Percentiles rank a stretch among this genome's conserved stretches.
phyloP scores from a whole-genome alignment of 2,113 vertebrate species.

The Oncorhynchus gorbuscha region DNA sequence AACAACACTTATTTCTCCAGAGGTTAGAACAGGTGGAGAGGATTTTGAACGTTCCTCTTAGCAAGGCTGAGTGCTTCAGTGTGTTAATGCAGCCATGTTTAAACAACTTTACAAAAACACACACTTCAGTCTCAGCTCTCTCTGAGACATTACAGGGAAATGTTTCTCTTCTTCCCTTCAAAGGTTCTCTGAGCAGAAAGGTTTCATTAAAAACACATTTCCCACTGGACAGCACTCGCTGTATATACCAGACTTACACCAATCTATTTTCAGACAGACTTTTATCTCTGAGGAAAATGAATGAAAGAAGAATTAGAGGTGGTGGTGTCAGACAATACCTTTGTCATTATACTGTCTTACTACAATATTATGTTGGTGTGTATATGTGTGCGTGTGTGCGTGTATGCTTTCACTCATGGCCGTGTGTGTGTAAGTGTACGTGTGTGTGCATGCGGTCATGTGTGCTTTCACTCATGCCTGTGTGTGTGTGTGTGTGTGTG shows the following conservation, averaged over 20 bases:
- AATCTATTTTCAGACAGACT: not conserved
- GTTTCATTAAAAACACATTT: not conserved
- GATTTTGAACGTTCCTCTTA: too few relatives aligned
- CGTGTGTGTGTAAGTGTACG: not conserved
- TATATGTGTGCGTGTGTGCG: not conserved
- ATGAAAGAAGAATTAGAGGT: too few relatives aligned
- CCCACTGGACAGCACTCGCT: not conserved
- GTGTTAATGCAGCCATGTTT: too few relatives aligned
- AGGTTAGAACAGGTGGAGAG: too few relatives aligned
- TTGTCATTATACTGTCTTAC: too few relatives aligned
- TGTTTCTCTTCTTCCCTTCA: not conserved
- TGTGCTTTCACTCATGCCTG: not conserved
- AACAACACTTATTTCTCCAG: too few relatives aligned
- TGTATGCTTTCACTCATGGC: not conserved
- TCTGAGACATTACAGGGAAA: not conserved
- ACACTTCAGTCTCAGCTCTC: not conserved
- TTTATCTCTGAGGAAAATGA: too few relatives aligned
- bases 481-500: slow-evolving; percentile 7
- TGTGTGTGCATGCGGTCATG: not conserved
- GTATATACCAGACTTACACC: not conserved
- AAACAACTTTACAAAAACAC: not conserved
- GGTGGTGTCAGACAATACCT: too few relatives aligned
- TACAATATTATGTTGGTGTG: not conserved
- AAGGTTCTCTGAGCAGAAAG: not conserved
- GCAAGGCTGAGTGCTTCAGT: too few relatives aligned